Conservation (phyloP, 2,113 vertebrate species). For the Campylomormyrus tamandua region DNA sequence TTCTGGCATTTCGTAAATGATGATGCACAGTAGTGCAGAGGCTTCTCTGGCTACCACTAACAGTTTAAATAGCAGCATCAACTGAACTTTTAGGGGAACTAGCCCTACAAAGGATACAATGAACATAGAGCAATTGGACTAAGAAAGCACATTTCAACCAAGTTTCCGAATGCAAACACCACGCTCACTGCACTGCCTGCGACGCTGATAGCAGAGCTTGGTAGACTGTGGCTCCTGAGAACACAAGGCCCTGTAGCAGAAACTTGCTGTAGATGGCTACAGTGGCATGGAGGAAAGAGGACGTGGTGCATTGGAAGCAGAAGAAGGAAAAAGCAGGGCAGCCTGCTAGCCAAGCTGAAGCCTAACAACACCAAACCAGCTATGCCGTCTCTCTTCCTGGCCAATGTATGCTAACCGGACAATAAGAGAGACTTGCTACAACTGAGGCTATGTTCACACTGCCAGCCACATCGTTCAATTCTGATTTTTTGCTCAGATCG, state of each 20-base stretch:
- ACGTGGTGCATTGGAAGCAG: neutral
- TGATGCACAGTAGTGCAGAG: neutral
- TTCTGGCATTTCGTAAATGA: neutral
- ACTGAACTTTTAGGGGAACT: neutral
- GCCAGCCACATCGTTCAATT: too few relatives aligned
- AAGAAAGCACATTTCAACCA: neutral
- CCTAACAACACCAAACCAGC: neutral
- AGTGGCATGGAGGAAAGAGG: neutral
- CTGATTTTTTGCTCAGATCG: too few relatives aligned
- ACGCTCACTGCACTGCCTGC: neutral
- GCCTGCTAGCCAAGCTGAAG: neutral
- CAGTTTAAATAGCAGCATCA: neutral
- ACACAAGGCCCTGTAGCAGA: neutral
- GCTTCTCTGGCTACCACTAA: neutral
- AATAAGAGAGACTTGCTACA: neutral
- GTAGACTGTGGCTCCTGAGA: neutral
- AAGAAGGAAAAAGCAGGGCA: neutral
- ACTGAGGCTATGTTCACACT: neutral
- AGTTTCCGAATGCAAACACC: neutral
- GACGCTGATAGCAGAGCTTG: neutral
- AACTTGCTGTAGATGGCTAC: neutral
- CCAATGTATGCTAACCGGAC: neutral
- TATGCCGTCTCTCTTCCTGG: neutral
- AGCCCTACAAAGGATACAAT: neutral
- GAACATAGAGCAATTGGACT: neutral